Percentiles rank a stretch among this genome's conserved stretches.
These are phyloP conservation scores for Oasisia sp. DNA, from an alignment of 2,888 invertebrate species.

Conservation along the genomic window DNA sequence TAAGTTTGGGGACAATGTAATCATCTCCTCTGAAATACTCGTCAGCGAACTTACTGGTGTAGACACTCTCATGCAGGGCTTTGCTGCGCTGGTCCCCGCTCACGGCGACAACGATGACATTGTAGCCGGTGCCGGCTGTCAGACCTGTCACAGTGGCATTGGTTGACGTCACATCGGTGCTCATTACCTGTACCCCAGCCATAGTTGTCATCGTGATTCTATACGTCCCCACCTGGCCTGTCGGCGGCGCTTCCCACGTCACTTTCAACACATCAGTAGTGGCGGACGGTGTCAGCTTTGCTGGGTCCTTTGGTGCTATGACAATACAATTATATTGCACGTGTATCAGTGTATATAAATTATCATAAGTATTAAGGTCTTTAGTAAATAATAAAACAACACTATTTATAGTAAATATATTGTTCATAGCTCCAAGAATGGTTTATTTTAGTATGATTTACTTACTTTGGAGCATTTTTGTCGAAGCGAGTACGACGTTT, in stretches of 20 bases:
- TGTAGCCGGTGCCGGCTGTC: neutral
- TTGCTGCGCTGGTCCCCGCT: neutral
- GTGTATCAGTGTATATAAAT: neutral
- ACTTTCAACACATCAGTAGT: neutral
- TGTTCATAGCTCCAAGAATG: too few species aligned
- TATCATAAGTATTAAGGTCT: too few species aligned
- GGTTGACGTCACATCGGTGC: neutral
- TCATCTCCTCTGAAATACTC: neutral
- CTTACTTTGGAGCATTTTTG: too few species aligned
- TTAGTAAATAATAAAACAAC: too few species aligned
- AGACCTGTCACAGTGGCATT: neutral
- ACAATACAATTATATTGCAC: neutral
- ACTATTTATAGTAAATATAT: too few species aligned
- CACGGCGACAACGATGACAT: neutral
- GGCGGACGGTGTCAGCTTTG: neutral
- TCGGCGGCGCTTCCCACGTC: neutral
- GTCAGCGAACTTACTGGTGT: neutral
- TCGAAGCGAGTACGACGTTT: too few species aligned
- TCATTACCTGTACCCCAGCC: neutral
- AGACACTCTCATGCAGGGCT: neutral
- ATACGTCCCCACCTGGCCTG: neutral
- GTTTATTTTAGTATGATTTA: too few species aligned
- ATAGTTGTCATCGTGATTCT: neutral
- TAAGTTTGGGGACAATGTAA: too few species aligned
- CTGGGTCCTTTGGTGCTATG: neutral